Evolutionary conservation across 2,888 invertebrate species (phyloP), one percentile per base, ranked within the genome.

Genomic region (Stomorhina lunata): DNA sequence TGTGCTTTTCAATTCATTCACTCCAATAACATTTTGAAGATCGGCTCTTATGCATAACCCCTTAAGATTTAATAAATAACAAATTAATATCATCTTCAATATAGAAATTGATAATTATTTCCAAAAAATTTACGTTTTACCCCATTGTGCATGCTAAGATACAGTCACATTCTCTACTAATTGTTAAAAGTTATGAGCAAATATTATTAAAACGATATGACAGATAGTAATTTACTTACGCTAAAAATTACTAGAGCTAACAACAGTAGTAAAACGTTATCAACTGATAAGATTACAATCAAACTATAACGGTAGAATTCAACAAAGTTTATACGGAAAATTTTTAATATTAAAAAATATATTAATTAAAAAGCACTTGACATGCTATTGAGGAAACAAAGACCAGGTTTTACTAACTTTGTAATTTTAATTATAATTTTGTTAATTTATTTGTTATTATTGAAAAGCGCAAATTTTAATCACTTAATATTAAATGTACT

Each of bases 221-320:
- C 22, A 34, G 22, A 73, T 53, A 32, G 43, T 17, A 55, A 12
- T 65, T 65, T 43, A 43, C 25, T 65, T 55, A 65, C 53, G 32
- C 27, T 27, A 32, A 25, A 53, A 43, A 32, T 10, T 5, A 17
- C 7, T 55, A 29, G 17, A 15, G 15, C 15, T 53, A 29, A 73
- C n/a, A 63, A 37, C 27, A 43, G 43, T 29, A 43, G 63, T 59
- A 4, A 17, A 2, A 37, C 9, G 5, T 61, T 50, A 12, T 27
- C 27, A 43, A 37, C 22, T 45, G 68, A 80, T 80, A 80, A 68
- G 66, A 78, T 63, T 32, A 45, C 25, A n/a, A 25, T 25, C 12
- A 34, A 22, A 53, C n/a, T n/a, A 40, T 37, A 37, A 29, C 25
- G 10, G 17, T 6, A 17, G n/a, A 2, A 22, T 9, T 22, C 22